Base-by-base conservation (phyloP, 2,888 invertebrate genomes). In the Opisthograptis luteolata region DNA sequence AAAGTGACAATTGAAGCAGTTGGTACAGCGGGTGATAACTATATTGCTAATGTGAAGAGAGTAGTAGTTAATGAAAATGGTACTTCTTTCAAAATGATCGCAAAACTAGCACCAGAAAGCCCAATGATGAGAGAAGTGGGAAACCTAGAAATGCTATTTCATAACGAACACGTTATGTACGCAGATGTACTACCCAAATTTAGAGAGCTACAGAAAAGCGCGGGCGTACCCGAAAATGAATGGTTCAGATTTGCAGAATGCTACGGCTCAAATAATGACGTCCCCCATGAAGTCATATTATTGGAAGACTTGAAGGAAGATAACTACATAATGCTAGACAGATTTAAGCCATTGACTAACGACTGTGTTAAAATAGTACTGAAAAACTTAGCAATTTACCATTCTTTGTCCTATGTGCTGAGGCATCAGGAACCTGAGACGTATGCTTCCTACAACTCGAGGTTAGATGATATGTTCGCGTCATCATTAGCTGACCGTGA, bases 351-450 rank as follows among this genome's bases (percentile, higher is more conserved):
- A 0, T 51, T 83, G 0, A 52, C 64, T 0, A 42, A 73, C 17
- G 71, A 76, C 0, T 58, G 57, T 19, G 58, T 81, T 0, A 70
- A 58, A 53, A 41, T 70, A 8, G 64, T 71, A 0, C 46, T 84
- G 0, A 76, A 68, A 49, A 73, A 69, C 47, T 57, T 83, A 14
- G 81, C 78, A 1, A 64, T 58, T 2, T 66, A 64, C 1, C 83
- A 84, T 60, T 71, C 81, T 1, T 47, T 81, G 5, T 81, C 82
- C 1, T 81, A 61, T 39, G 75, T 62, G 0, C 28, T 81, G 1
- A 82, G 69, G 47, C 28, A 62, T 6, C 64, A 63, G 20, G 70
- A 81, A n/a, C 73, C 73, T 0, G 65, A 70, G 1, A 56, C 52
- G 0, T 80, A 60, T 45, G 43, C 66, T 1, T 10, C 43, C 1